A percentile compares a stretch with the other conserved stretches of the same genome.
phyloP scores from a whole-genome alignment of 1,140 invertebrate species.

The Hyposmocoma kahamanoa region DNA sequence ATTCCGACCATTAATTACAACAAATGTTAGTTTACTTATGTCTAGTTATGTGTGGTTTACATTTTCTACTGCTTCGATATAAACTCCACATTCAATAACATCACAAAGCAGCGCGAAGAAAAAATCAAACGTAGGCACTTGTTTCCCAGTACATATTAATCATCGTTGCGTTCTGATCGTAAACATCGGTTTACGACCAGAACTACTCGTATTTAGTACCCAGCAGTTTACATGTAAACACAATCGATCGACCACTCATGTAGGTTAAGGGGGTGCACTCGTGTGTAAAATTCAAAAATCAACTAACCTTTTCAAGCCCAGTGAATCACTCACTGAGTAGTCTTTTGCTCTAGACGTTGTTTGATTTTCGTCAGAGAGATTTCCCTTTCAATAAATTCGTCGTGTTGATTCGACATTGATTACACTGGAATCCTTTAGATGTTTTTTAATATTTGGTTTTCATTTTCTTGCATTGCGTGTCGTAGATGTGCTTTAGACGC shows the following conservation, averaged over 20 bases:
- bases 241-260: conserved; percentile 22
- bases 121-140: too few relatives aligned
- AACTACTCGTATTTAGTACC: too few relatives aligned
- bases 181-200: too few relatives aligned
- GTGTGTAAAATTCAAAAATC: conserved; percentile 68
- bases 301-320: conserved; percentile 69
- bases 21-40: too few relatives aligned
- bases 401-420: conserved; percentile 60
- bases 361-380: conserved; percentile 50
- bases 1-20: too few relatives aligned
- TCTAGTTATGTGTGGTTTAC: too few relatives aligned
- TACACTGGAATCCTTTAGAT: conserved; percentile 50
- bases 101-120: too few relatives aligned
- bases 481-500: too few relatives aligned
- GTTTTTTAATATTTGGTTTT: conserved; percentile 33
- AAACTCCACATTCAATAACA: too few relatives aligned
- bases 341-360: conserved; percentile 49
- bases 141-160: too few relatives aligned
- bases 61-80: too few relatives aligned
- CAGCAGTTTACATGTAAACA: conserved; percentile 25
- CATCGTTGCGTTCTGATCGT: too few relatives aligned
- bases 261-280: conserved; percentile 45
- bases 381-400: conserved; percentile 58
- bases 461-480: conserved; percentile 18
- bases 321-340: conserved; percentile 56